These are phyloP conservation scores for Coracias cyanogaster DNA, from an alignment of 2,797 vertebrate genomes.

Conservation along the genomic window DNA sequence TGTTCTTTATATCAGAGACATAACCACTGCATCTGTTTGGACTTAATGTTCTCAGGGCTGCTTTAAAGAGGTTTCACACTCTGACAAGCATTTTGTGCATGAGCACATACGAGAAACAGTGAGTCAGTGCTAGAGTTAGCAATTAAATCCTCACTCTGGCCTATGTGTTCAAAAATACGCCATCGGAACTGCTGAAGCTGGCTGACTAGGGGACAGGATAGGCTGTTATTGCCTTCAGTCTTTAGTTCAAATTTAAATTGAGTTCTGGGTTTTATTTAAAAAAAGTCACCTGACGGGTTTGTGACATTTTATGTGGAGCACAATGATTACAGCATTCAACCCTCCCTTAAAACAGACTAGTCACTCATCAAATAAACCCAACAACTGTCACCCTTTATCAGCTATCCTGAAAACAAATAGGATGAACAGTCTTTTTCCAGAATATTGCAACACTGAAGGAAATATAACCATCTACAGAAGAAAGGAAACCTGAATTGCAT, in stretches of 20 bases:
- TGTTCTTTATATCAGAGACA: neutral
- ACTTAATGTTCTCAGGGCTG: neutral
- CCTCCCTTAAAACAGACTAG: neutral
- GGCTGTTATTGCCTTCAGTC: neutral
- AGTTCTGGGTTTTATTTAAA: neutral
- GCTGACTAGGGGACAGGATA: rapidly evolving
- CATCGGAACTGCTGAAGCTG: neutral
- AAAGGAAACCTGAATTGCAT: neutral
- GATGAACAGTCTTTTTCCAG: neutral
- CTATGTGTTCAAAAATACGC: neutral
- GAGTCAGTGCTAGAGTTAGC: neutral
- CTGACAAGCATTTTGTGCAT: neutral
- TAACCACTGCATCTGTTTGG: neutral
- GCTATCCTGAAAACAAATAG: neutral
- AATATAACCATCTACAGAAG: neutral
- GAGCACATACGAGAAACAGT: neutral
- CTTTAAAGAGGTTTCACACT: neutral
- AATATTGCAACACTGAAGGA: neutral
- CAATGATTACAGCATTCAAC: neutral
- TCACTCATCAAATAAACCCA: neutral
- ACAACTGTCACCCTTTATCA: neutral
- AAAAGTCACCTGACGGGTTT: neutral
- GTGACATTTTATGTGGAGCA: neutral
- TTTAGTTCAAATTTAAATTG: neutral
- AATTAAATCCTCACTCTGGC: neutral